These are phyloP conservation scores for Sycophaga agraensis DNA, from an alignment of 1,140 invertebrate species.

Conservation along the genomic window DNA sequence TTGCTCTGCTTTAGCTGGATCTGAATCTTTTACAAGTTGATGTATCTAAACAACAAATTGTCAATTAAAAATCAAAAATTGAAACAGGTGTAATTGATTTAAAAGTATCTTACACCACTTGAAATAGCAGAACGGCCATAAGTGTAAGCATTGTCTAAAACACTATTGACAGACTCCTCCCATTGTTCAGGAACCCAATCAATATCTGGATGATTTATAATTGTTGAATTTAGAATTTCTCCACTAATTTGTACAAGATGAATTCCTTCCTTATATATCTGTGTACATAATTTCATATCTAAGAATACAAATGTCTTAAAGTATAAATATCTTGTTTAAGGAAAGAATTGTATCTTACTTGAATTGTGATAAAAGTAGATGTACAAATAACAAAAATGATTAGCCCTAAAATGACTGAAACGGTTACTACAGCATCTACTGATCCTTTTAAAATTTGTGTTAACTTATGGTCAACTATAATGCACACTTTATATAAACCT, in stretches of 20 bases:
- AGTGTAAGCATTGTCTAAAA: constrained; percentile 88
- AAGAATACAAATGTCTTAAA: too few relatives aligned
- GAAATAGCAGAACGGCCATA: constrained; percentile 86
- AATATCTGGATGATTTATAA: constrained; percentile 85
- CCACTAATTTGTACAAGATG: constrained; percentile 86
- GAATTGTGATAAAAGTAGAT: constrained; percentile 64
- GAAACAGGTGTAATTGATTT: too few relatives aligned
- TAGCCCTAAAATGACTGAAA: constrained; percentile 62
- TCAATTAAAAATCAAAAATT: neutral
- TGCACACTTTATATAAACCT: constrained; percentile 60
- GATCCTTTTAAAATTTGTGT: constrained; percentile 57
- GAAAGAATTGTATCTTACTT: too few relatives aligned
- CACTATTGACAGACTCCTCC: constrained; percentile 80
- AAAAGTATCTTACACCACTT: constrained; percentile 63
- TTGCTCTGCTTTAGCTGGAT: constrained; percentile 77
- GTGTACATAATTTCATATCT: constrained; percentile 41
- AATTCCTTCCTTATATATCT: constrained; percentile 94
- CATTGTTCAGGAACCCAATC: constrained; percentile 63
- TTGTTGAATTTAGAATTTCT: constrained; percentile 86
- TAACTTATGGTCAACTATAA: constrained; percentile 57
- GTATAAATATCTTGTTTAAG: too few relatives aligned
- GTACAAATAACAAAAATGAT: constrained; percentile 56
- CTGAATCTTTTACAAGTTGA: constrained; percentile 77
- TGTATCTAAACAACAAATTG: constrained; percentile 62
- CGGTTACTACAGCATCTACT: constrained; percentile 64